Percentiles rank a stretch among this genome's conserved stretches.
Conservation (phyloP, 2,113 vertebrate genomes). For the Phoenicopterus ruber region DNA sequence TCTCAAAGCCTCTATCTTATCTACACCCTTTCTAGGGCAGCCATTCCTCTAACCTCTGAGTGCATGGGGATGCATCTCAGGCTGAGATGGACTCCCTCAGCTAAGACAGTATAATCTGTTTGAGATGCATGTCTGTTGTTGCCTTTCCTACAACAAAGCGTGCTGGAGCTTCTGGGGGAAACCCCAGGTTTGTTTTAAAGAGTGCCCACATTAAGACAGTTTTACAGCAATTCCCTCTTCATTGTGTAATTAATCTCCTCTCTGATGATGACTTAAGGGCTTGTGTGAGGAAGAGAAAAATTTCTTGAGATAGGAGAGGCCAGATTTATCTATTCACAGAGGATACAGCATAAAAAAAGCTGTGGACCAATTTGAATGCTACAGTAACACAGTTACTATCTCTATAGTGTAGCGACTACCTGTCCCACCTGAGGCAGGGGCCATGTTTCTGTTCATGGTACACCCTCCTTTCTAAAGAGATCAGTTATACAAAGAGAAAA, state of each 20-base stretch:
- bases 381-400: neutral
- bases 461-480: neutral
- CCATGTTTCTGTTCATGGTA: neutral
- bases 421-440: neutral
- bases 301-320: neutral
- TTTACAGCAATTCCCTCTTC: neutral
- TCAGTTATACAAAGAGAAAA: neutral
- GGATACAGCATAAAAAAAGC: neutral
- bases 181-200: neutral
- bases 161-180: neutral
- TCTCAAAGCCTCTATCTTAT: neutral
- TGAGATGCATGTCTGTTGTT: neutral
- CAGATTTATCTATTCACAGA: neutral
- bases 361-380: neutral
- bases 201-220: neutral
- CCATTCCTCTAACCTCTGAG: neutral
- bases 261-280: neutral
- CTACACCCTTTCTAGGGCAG: neutral
- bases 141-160: neutral
- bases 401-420: neutral
- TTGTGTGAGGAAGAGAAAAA: neutral
- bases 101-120: neutral
- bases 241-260: neutral
- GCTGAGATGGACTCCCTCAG: neutral
- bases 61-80: neutral